Percentiles rank a stretch among this genome's conserved stretches.
Conservation (phyloP, 2,113 vertebrate species). For the Pithys albifrons region DNA sequence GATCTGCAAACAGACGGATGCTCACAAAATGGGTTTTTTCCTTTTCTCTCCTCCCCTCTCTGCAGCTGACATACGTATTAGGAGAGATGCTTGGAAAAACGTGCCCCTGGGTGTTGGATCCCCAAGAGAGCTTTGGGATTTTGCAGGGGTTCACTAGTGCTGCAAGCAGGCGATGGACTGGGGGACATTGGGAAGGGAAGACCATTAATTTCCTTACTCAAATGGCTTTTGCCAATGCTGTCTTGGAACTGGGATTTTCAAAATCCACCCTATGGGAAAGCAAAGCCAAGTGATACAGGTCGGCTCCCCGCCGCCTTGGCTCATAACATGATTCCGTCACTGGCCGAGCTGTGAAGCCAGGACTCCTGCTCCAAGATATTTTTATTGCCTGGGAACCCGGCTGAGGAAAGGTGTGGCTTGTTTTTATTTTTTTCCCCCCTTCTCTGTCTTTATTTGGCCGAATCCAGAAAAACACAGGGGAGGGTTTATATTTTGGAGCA, state of each 20-base stretch:
- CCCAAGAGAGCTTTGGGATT: not conserved
- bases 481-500: not conserved
- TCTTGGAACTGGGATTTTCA: not conserved
- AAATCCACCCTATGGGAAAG: not conserved
- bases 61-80: not conserved
- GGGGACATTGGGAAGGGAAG: not conserved
- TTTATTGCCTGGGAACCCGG: slow-evolving; percentile 25
- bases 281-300: not conserved
- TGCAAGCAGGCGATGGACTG: accelerated
- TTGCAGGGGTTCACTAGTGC: not conserved
- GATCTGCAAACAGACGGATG: not conserved
- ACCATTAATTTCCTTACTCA: not conserved
- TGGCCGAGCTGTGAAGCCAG: accelerated
- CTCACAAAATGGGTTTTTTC: not conserved
- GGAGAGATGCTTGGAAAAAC: not conserved
- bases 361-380: not conserved
- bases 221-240: not conserved
- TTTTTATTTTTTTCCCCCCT: not conserved
- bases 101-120: not conserved
- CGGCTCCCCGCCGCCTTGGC: not conserved
- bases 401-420: slow-evolving; percentile 13
- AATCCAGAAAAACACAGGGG: not conserved
- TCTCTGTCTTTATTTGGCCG: not conserved
- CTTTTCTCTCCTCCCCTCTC: not conserved
- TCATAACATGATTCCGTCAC: not conserved